Percentiles rank a stretch among this genome's conserved stretches.
phyloP scores from a whole-genome alignment of 2,888 invertebrate genomes.

The Scaptomyza cyrtandrae region DNA sequence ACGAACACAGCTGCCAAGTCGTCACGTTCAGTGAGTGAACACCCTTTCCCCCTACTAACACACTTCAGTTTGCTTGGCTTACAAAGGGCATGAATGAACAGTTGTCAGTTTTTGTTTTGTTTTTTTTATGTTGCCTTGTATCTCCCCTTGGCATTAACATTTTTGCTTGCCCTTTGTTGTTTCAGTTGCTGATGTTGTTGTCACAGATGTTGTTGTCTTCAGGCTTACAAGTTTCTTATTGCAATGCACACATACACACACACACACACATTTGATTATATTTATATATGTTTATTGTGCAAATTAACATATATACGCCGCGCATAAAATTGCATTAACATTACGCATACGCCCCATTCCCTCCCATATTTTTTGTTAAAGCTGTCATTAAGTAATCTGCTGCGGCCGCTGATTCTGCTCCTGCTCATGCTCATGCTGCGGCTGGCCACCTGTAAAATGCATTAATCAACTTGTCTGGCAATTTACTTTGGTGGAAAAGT shows the following conservation, averaged over 20 bases:
- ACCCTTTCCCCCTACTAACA: not conserved
- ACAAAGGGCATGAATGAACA: slow-evolving; percentile 59
- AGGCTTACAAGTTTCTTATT: slow-evolving; percentile 73
- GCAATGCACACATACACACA: slow-evolving; percentile 40
- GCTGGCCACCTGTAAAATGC: slow-evolving; percentile 61
- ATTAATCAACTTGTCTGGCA: slow-evolving; percentile 71
- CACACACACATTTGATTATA: not conserved
- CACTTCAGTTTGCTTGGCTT: slow-evolving; percentile 1
- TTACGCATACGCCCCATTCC: slow-evolving; percentile 60
- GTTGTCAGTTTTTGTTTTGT: slow-evolving; percentile 16
- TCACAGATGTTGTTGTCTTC: slow-evolving; percentile 56
- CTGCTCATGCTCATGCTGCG: slow-evolving; percentile 9
- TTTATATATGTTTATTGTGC: not conserved
- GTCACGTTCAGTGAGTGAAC: slow-evolving; percentile 12
- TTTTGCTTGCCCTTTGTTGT: slow-evolving; percentile 35
- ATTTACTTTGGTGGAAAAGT: slow-evolving; percentile 49
- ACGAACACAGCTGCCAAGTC: slow-evolving; percentile 34
- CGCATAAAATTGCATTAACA: slow-evolving; percentile 67
- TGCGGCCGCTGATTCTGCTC: slow-evolving; percentile 10
- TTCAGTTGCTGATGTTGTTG: slow-evolving; percentile 20
- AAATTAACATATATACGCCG: slow-evolving; percentile 15
- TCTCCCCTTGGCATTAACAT: slow-evolving; percentile 37
- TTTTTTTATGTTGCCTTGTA: slow-evolving; percentile 9
- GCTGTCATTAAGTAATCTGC: slow-evolving; percentile 70
- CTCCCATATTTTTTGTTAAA: not conserved